Evolutionary conservation across 2,797 vertebrate species (phyloP), one percentile per base, ranked within the genome.

Genomic region (Lepus oiostolus): DNA sequence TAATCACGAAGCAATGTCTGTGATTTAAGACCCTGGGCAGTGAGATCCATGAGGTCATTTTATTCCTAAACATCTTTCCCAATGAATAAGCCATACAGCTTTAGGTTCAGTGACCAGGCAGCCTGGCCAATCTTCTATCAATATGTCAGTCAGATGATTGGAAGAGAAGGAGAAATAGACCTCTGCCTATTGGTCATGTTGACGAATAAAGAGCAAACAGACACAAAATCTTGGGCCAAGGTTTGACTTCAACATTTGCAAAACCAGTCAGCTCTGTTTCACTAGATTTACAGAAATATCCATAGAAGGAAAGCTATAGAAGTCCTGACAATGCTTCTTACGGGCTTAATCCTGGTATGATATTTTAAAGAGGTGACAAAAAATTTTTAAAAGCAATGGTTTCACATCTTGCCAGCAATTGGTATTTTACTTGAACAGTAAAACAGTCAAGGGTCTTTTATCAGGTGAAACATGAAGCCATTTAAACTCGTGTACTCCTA

Each of bases 361-460:
- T 68, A 81, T 77, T 72, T 92, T 91, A 95, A 93, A 76, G n/a
- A 94, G n/a, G 72, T 94, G 72, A 92, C 94, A 87, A 91, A 17
- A 95, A 92, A 47, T 47, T 47, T 84, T 91, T 42, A 70, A 94
- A 58, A 1, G 4, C 2, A 91, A 87, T 13, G 4, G n/a, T 95
- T 96, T 94, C n/a, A 75, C 58, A 86, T 80, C 65, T 90, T 96
- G 30, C 63, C 93, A 95, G 77, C 90, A 95, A 68, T 12, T n/a
- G 17, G 24, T 52, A 67, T 95, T n/a, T 94, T 83, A 96, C 38
- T 19, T 79, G 8, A 94, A 35, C 47, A 68, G 11, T 80, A 60
- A 30, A 89, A 85, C 35, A 77, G 74, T 88, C 68, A 50, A 71
- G 71, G 30, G 16, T 21, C n/a, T 14, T 85, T 85, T 42, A 50